A percentile compares a stretch with the other conserved stretches of the same genome.
phyloP scores from a whole-genome alignment of 1,140 invertebrate genomes.

The Lutraria rhynchaena region DNA sequence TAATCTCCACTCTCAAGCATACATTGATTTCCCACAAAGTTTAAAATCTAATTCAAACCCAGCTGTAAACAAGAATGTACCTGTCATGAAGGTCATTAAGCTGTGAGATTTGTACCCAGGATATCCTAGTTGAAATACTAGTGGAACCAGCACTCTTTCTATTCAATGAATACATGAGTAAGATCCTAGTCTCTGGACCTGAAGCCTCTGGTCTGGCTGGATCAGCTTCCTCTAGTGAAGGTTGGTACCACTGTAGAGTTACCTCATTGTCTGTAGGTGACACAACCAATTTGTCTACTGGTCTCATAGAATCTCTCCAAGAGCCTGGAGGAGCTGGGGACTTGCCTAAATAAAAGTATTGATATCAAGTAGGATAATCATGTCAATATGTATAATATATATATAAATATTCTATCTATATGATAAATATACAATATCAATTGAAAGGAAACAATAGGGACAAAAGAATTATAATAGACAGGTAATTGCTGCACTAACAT shows the following conservation, averaged over 20 bases:
- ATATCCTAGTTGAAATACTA: conserved; percentile 57
- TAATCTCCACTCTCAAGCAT: too few species aligned
- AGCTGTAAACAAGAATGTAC: too few species aligned
- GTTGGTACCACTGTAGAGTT: conserved; percentile 78
- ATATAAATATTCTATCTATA: too few species aligned
- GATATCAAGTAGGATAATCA: too few species aligned
- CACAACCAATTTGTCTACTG: conserved; percentile 66
- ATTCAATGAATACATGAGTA: conserved; percentile 73
- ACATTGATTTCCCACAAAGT: too few species aligned
- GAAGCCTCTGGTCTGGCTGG: conserved; percentile 64
- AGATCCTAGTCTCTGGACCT: conserved; percentile 65
- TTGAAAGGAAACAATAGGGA: too few species aligned
- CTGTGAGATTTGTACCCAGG: conserved; percentile 76
- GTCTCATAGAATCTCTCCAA: conserved; percentile 57
- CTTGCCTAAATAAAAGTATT: too few species aligned
- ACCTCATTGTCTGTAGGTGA: conserved; percentile 67
- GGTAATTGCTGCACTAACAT: too few species aligned
- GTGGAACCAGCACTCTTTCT: conserved; percentile 58
- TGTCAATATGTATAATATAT: too few species aligned
- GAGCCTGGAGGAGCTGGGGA: conserved; percentile 69
- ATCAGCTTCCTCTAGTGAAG: conserved; percentile 73
- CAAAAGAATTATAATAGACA: too few species aligned
- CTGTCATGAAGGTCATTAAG: conserved; percentile 79
- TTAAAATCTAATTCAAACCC: too few species aligned
- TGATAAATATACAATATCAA: too few species aligned